Evolutionary conservation across 2,113 vertebrate genomes (phyloP).

Genomic region (Tachysurus vachellii): DNA sequence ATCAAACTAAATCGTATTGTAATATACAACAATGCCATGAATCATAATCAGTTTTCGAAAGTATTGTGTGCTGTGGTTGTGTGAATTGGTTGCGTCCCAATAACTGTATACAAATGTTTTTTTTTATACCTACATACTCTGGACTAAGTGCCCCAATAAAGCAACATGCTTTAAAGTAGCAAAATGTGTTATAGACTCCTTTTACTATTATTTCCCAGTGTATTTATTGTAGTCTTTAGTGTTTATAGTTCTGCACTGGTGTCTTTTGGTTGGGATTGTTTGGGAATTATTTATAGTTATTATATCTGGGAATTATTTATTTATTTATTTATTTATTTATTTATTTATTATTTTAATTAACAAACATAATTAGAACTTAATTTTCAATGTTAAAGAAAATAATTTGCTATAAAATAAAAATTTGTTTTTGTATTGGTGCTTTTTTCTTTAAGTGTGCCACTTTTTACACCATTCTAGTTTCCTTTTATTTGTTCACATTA

Average conservation of each 20-base stretch:
- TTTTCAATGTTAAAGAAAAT: no score
- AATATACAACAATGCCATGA: not conserved
- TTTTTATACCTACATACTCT: not conserved
- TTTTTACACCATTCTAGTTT: not conserved
- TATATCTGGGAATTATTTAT: not conserved
- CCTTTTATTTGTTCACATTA: not conserved
- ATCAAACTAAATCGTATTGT: not conserved
- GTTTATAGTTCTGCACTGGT: not conserved
- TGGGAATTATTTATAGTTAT: not conserved
- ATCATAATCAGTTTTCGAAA: not conserved
- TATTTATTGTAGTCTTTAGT: not conserved
- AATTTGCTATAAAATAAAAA: no score
- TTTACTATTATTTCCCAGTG: not conserved
- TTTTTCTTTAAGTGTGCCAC: not conserved
- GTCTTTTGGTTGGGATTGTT: not conserved
- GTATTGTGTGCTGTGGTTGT: not conserved
- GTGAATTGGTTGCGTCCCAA: not conserved
- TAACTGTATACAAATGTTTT: not conserved
- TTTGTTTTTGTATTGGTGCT: not conserved
- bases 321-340: not conserved
- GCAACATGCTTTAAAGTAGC: not conserved
- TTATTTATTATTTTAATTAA: not conserved
- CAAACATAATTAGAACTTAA: not conserved
- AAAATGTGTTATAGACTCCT: not conserved
- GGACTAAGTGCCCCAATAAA: not conserved